Evolutionary conservation across 1,140 invertebrate species (phyloP), one percentile per base, ranked within the genome.

Genomic region (Listronotus oregonensis): DNA sequence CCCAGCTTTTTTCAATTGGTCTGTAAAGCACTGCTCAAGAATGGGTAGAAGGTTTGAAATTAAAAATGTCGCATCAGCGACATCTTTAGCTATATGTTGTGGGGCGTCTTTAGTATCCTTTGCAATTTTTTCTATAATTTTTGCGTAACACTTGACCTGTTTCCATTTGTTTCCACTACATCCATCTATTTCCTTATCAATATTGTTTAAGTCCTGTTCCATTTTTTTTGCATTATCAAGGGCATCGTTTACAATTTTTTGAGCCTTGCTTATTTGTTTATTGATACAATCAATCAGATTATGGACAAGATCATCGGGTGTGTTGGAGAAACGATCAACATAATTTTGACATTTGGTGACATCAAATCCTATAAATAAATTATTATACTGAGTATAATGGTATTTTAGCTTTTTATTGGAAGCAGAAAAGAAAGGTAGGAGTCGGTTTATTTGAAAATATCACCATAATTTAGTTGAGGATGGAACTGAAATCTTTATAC

Each of bases 131-230:
- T 31, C 61, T 8, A 46, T 11, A 15, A 64, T 12, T 56, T 64
- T 64, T 12, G 61, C 61, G 50, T 64, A 64, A 18, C 61, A 64
- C 37, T 44, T 55, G 0, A 47, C 51, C 21, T 59, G 17, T 31
- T 64, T 43, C 6, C 9, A 12, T 21, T 46, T 46, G 12, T 55
- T 55, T 7, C 42, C 61, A 6, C 34, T 11, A 47, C 61, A 64
- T 1, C 55, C 32, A 17, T 64, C 61, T 39, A 64, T 64, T 7
- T 64, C 50, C 0, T 12, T 0, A 21, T 64, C 50, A 17, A 64
- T 44, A 12, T 39, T 32, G 40, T 44, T 40, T 3, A 64, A 21
- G 42, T 56, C 52, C 14, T 32, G 11, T 15, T 55, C 61, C 4
- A 64, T 64, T 39, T 54, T 17, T 21, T 64, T 54, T 9, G 31